A percentile compares a stretch with the other conserved stretches of the same genome.
These are phyloP conservation scores for Ethmia dodecea DNA, from an alignment of 2,888 invertebrate genomes.

Conservation along the genomic window DNA sequence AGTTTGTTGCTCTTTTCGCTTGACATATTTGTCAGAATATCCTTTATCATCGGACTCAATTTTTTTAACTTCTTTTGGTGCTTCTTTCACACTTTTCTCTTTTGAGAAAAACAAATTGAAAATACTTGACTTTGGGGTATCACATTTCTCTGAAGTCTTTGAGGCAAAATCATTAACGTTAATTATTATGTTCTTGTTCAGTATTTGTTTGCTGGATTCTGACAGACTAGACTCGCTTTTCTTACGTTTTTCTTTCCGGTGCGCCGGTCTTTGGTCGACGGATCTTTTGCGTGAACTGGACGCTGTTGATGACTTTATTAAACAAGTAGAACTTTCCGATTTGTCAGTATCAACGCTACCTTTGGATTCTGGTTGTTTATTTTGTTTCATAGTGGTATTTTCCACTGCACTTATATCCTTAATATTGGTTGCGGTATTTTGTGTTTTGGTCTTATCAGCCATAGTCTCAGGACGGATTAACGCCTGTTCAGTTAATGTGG, in stretches of 20 bases:
- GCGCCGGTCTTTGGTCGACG: conserved; percentile 57
- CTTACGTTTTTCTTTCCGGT: conserved; percentile 70
- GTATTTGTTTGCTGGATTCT: conserved; percentile 25
- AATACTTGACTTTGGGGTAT: conserved; percentile 37
- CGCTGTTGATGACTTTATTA: conserved; percentile 27
- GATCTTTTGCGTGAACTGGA: conserved; percentile 55
- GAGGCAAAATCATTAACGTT: conserved; percentile 32
- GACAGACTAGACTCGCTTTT: conserved; percentile 42
- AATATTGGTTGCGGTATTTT: conserved; percentile 15
- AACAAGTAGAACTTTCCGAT: conserved; percentile 20
- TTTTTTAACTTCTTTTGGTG: conserved; percentile 36
- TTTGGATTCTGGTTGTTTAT: conserved; percentile 1
- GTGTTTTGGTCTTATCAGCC: conserved; percentile 3
- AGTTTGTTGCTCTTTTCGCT: conserved; percentile 49
- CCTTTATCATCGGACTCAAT: conserved; percentile 34
- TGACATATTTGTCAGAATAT: conserved; percentile 61
- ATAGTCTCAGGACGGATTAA: conserved; percentile 2
- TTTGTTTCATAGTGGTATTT: conserved; percentile 13
- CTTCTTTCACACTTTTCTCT: conserved; percentile 28
- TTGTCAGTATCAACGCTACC: conserved; percentile 21
- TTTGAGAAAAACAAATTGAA: conserved; percentile 40
- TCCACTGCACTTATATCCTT: conserved; percentile 17
- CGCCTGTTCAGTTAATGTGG: too few relatives aligned
- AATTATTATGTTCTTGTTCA: conserved; percentile 33
- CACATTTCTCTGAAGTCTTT: conserved; percentile 38